These are phyloP conservation scores for Zelleria hepariella DNA, from an alignment of 2,888 invertebrate species.

Conservation along the genomic window DNA sequence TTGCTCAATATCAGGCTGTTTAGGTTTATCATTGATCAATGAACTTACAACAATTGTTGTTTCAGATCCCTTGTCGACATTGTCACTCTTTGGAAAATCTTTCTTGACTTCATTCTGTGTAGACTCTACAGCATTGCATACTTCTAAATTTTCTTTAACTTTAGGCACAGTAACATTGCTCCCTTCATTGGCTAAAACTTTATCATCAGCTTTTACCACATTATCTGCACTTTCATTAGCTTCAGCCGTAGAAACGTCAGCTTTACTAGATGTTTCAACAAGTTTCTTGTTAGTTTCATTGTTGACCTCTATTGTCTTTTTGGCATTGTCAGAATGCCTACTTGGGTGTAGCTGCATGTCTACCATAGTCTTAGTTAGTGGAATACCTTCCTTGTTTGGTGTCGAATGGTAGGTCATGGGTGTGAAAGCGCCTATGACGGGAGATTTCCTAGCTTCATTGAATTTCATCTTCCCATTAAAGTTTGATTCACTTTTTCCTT, in stretches of 20 bases:
- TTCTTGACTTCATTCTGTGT: background rate
- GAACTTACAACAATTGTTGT: background rate
- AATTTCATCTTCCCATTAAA: slow-evolving; percentile 53
- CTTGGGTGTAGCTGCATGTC: slow-evolving; percentile 57
- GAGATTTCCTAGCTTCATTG: slow-evolving; percentile 56
- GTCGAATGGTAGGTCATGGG: slow-evolving; percentile 63
- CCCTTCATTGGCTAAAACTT: background rate
- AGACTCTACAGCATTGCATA: background rate
- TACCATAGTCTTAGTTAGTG: slow-evolving; percentile 62
- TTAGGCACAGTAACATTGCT: background rate
- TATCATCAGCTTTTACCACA: background rate
- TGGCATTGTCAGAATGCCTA: slow-evolving; percentile 56
- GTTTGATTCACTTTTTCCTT: slow-evolving; percentile 42
- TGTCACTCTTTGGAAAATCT: background rate
- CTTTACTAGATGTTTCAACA: slow-evolving; percentile 23
- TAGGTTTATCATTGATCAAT: background rate
- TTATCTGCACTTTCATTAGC: background rate
- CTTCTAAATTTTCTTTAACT: background rate
- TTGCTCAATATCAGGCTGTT: background rate
- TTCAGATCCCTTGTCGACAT: background rate
- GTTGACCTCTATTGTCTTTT: slow-evolving; percentile 62
- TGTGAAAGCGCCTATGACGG: slow-evolving; percentile 50
- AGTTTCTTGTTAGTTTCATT: slow-evolving; percentile 44
- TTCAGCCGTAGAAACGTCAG: background rate
- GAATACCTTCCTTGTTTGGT: slow-evolving; percentile 60